A percentile compares a stretch with the other conserved stretches of the same genome.
These are phyloP conservation scores for Steinernema khuongi DNA, from an alignment of 1,140 invertebrate genomes.

Conservation along the genomic window DNA sequence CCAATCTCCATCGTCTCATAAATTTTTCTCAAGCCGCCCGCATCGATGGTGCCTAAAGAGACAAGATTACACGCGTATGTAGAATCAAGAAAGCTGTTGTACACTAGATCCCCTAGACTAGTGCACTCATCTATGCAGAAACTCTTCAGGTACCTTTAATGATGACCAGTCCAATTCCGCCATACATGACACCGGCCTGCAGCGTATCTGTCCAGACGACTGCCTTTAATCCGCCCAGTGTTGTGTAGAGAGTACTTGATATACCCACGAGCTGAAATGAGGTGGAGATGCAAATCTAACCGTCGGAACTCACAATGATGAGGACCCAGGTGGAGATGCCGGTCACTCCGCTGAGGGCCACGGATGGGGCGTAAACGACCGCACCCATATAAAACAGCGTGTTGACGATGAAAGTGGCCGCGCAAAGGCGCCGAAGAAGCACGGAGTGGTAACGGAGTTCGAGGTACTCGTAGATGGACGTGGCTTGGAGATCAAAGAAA, in stretches of 20 bases:
- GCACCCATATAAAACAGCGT: slow-evolving; percentile 56
- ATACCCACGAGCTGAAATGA: slow-evolving; percentile 36
- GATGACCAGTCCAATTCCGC: slow-evolving; percentile 29
- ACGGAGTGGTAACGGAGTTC: slow-evolving; percentile 42
- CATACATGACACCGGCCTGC: slow-evolving; percentile 34
- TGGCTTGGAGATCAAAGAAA: slow-evolving; percentile 43
- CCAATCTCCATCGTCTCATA: not conserved
- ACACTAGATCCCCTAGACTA: no score
- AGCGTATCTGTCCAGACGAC: slow-evolving; percentile 40
- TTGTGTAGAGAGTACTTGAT: slow-evolving; percentile 37
- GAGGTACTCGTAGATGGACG: slow-evolving; percentile 51
- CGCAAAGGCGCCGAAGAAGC: slow-evolving; percentile 46
- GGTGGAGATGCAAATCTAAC: not conserved
- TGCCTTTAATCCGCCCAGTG: slow-evolving; percentile 37
- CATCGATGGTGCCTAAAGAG: not conserved
- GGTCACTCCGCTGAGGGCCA: slow-evolving; percentile 33
- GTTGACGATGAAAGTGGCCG: slow-evolving; percentile 49
- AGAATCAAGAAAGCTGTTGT: no score
- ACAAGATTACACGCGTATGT: not conserved
- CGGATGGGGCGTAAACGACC: slow-evolving; percentile 45
- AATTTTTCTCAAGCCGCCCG: not conserved
- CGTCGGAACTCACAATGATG: slow-evolving; percentile 26
- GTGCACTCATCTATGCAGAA: no score
- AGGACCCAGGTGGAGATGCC: slow-evolving; percentile 29
- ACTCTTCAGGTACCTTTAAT: no score